Percentiles rank a stretch among this genome's conserved stretches.
Conservation (phyloP, 2,113 vertebrate genomes). For the Perca schrenkii region DNA sequence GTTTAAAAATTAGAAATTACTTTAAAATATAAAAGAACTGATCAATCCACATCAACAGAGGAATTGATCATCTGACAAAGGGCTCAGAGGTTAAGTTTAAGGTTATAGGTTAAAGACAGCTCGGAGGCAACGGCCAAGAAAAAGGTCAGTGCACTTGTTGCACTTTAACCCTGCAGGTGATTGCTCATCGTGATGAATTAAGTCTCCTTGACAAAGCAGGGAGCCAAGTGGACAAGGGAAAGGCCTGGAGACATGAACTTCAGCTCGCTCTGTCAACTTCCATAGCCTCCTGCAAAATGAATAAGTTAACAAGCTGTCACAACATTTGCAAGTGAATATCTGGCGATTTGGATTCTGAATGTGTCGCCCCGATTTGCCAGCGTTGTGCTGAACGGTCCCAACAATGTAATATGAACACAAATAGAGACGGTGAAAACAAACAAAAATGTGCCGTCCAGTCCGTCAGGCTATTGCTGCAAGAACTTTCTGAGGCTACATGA, state of each 20-base stretch:
- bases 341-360: constrained; percentile 57
- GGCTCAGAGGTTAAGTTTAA: constrained; percentile 11
- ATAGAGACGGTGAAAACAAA: constrained; percentile 38
- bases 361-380: constrained; percentile 31
- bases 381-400: constrained; percentile 18
- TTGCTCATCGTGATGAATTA: constrained; percentile 74
- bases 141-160: constrained; percentile 63
- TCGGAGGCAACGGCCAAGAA: constrained; percentile 51
- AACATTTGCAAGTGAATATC: constrained; percentile 66
- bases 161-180: constrained; percentile 67
- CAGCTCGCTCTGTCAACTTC: constrained; percentile 69
- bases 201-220: constrained; percentile 62
- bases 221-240: constrained; percentile 64
- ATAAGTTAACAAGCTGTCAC: constrained; percentile 75
- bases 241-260: constrained; percentile 68
- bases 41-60: constrained; percentile 15
- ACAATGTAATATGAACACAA: constrained; percentile 51
- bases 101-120: constrained; percentile 65
- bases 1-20: not conserved
- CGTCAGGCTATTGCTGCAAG: constrained; percentile 5
- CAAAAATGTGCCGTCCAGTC: constrained; percentile 30
- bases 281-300: constrained; percentile 60
- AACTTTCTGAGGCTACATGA: constrained; percentile 32
- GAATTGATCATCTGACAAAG: constrained; percentile 26
- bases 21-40: not conserved